These are phyloP conservation scores for Griposia aprilina DNA, from an alignment of 2,888 invertebrate species.

Conservation along the genomic window DNA sequence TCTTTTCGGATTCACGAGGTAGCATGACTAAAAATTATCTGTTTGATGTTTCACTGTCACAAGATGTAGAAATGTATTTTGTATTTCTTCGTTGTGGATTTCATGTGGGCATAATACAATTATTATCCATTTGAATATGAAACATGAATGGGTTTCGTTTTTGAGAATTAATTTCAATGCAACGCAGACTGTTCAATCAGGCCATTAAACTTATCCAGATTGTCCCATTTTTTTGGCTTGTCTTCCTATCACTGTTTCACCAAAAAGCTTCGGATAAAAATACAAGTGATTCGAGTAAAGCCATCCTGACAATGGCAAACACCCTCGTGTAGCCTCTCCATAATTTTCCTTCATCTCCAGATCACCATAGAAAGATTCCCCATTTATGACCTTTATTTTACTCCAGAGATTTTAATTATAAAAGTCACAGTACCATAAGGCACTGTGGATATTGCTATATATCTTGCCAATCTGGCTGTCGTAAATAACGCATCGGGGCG, in stretches of 20 bases:
- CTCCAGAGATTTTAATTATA: conserved; percentile 66
- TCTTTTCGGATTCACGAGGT: conserved; percentile 54
- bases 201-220: background rate
- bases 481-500: conserved; percentile 85
- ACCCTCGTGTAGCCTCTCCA: conserved; percentile 23
- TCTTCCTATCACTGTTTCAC: background rate
- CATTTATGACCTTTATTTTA: conserved; percentile 61
- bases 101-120: conserved; percentile 1
- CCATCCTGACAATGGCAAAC: background rate
- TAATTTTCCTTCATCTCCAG: conserved; percentile 31
- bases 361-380: conserved; percentile 47
- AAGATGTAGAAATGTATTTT: conserved; percentile 43
- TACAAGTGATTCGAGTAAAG: background rate
- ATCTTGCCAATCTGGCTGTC: conserved; percentile 83
- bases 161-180: background rate
- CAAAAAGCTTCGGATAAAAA: background rate
- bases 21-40: conserved; percentile 59
- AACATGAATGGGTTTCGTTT: background rate
- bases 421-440: conserved; percentile 69
- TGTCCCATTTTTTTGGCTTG: background rate
- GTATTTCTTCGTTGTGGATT: conserved; percentile 18
- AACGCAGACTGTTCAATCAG: background rate
- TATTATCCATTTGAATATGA: background rate
- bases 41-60: conserved; percentile 48
- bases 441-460: conserved; percentile 66